Evolutionary conservation across 2,113 vertebrate genomes (phyloP).

Genomic region (Mus pahari): DNA sequence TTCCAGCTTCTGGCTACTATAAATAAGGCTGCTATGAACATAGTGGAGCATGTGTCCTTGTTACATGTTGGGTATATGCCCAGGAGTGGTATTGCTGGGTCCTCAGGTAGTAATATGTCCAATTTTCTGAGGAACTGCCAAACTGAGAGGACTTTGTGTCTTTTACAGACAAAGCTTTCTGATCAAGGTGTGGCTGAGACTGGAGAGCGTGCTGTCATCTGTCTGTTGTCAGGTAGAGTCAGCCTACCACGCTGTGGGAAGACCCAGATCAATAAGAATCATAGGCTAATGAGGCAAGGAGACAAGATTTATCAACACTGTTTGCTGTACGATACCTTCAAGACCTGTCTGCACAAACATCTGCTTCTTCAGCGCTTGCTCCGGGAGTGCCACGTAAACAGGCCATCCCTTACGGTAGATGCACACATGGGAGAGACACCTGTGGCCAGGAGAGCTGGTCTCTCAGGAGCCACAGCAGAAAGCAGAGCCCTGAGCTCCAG

Average conservation of each 20-base stretch:
- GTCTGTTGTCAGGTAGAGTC: slow-evolving; percentile 61
- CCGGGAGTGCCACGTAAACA: slow-evolving; percentile 8
- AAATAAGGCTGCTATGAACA: too few species aligned
- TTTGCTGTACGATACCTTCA: slow-evolving; percentile 63
- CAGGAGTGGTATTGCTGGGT: too few species aligned
- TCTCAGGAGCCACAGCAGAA: not conserved
- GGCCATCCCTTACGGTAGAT: not conserved
- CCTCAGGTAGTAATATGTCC: too few species aligned
- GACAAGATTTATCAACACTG: slow-evolving; percentile 69
- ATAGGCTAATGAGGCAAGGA: slow-evolving; percentile 51
- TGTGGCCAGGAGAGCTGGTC: not conserved
- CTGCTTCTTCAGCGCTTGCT: slow-evolving; percentile 42
- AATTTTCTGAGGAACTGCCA: too few species aligned
- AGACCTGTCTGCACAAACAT: slow-evolving; percentile 74
- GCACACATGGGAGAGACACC: not conserved
- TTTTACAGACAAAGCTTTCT: not conserved
- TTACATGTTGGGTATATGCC: too few species aligned
- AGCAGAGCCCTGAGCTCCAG: not conserved
- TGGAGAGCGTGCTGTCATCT: not conserved
- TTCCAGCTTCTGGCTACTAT: too few species aligned
- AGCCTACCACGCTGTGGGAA: slow-evolving; percentile 1
- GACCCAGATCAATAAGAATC: slow-evolving; percentile 52
- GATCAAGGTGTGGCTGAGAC: not conserved
- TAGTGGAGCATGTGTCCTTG: too few species aligned
- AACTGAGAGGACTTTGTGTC: not conserved